Evolutionary conservation across 2,113 vertebrate genomes (phyloP), one percentile per base, ranked within the genome.

Genomic region (Willisornis vidua): DNA sequence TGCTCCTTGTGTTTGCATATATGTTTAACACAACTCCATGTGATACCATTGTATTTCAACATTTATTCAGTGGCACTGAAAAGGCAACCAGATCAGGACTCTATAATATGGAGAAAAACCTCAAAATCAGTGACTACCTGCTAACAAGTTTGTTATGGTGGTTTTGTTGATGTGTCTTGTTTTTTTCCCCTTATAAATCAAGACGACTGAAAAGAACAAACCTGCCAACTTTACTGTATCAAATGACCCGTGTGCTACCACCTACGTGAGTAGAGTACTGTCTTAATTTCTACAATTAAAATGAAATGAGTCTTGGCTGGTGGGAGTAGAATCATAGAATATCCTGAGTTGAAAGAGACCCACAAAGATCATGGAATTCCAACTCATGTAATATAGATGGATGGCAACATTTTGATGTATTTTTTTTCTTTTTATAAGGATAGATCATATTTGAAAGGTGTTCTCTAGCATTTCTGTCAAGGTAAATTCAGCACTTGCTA

Each of bases 251-350:
- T 20, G 7, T 72, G 35, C 55, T 73, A 49, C 71, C 37, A 71
- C 45, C 19, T 25, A 14, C 51, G 96, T 97, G 61, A 97, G 94
- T 96, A 96, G 19, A 92, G 8, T 39, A 31, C 31, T 5, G 8
- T 59, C 55, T 67, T 72, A 3, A 48, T 82, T 92, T 70, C 37
- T 84, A 63, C 77, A 24, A 48, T 41, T 48, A 31, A 87, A 80
- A 52, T 49, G 3, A 71, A 80, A n/a, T 8, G 23, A 57, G 35
- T 51, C 16, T 68, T 74, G 68, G 46, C 33, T 89, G 48, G 24
- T 71, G 63, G 66, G 4, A 54, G 9, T 46, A 48, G 48, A 76
- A 26, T 55, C 11, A 41, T 18, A 70, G n/a, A 48, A 68, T 18
- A 35, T 41, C 7, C 48, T 62, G 71, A 61, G 33, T 13, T 14